These are phyloP conservation scores for Aphidius gifuensis DNA, from an alignment of 1,140 invertebrate genomes.

Conservation along the genomic window DNA sequence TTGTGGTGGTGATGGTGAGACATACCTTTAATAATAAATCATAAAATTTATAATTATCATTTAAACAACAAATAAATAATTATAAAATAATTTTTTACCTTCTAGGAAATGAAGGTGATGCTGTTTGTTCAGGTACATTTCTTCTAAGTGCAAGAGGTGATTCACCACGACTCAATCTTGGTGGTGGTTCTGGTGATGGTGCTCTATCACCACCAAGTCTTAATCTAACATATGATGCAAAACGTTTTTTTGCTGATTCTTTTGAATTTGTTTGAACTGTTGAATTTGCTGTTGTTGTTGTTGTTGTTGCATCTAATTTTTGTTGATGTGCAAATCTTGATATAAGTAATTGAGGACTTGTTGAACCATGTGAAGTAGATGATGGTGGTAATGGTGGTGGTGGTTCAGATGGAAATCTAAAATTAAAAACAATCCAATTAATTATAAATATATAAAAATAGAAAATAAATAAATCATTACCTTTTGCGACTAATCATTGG, in stretches of 20 bases:
- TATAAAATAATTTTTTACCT: slow-evolving; percentile 51
- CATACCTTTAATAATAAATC: slow-evolving; percentile 51
- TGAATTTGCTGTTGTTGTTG: slow-evolving; percentile 28
- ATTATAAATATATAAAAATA: neutral
- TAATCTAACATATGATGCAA: slow-evolving; percentile 74
- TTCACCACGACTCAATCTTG: slow-evolving; percentile 63
- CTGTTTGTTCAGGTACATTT: slow-evolving; percentile 56
- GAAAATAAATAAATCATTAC: slow-evolving; percentile 30
- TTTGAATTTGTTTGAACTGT: slow-evolving; percentile 37
- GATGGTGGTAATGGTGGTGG: slow-evolving; percentile 44
- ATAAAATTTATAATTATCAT: neutral
- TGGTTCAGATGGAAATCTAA: slow-evolving; percentile 50
- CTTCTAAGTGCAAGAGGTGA: slow-evolving; percentile 62
- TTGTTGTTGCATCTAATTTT: slow-evolving; percentile 40
- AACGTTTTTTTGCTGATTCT: slow-evolving; percentile 60
- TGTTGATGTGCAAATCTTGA: slow-evolving; percentile 49
- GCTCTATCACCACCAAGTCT: slow-evolving; percentile 50
- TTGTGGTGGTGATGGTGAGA: slow-evolving; percentile 67
- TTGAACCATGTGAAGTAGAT: slow-evolving; percentile 42
- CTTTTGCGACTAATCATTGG: slow-evolving; percentile 52
- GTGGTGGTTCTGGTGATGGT: slow-evolving; percentile 66
- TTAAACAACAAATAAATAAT: neutral
- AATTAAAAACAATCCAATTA: slow-evolving; percentile 9
- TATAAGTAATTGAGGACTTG: slow-evolving; percentile 48
- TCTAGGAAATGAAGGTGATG: slow-evolving; percentile 58